A percentile compares a stretch with the other conserved stretches of the same genome.
Conservation (phyloP, 2,113 vertebrate genomes). For the Nipponia nippon region DNA sequence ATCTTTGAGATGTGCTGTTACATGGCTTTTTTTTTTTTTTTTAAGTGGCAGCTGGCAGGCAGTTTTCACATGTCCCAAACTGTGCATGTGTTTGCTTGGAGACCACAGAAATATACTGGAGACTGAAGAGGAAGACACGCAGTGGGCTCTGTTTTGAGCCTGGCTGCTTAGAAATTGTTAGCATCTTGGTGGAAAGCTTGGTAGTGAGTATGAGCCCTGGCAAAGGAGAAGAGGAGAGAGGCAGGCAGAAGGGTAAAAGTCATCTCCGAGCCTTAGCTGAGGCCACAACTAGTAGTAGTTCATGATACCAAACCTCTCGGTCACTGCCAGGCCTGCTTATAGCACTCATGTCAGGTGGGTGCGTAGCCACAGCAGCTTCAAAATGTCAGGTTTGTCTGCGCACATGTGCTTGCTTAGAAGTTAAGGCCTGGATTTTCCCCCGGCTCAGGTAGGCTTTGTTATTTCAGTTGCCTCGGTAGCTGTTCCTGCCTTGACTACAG, state of each 20-base stretch:
- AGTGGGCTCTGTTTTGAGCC: background rate
- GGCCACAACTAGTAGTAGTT: background rate
- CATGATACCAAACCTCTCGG: background rate
- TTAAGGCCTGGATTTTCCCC: background rate
- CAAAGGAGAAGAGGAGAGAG: background rate
- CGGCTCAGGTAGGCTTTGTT: background rate
- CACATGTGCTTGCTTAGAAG: background rate
- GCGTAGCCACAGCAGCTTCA: background rate
- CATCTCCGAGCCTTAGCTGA: background rate
- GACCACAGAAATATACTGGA: background rate
- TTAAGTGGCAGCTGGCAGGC: background rate
- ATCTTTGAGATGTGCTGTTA: background rate
- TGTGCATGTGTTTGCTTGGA: background rate
- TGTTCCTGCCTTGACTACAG: background rate
- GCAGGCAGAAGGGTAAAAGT: background rate
- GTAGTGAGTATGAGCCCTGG: background rate
- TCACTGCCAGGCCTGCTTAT: background rate
- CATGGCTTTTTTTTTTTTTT: background rate
- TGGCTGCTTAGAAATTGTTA: background rate
- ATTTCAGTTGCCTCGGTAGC: background rate
- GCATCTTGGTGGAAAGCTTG: background rate
- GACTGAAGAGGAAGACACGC: background rate
- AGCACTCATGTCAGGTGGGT: background rate
- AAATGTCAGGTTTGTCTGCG: background rate
- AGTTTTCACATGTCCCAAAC: background rate